Evolutionary conservation across 1,140 invertebrate genomes (phyloP), one percentile per base, ranked within the genome.

Genomic region (Hyphantria cunea): DNA sequence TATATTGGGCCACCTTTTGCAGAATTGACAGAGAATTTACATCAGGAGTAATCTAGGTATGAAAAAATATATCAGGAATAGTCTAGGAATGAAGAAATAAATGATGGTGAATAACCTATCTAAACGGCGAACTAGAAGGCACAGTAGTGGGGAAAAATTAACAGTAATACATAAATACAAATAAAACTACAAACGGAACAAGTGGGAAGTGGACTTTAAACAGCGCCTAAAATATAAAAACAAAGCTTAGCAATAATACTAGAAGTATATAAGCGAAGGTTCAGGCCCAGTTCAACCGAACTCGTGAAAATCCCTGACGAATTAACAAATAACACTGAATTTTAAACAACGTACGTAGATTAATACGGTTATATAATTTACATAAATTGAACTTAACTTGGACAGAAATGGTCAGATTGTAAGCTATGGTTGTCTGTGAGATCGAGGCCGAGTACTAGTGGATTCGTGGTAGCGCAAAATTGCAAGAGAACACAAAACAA

Each of bases 91-190:
- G n/a, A 6, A 32, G 17, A 59, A 39, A 44, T 50, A 55, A 66
- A 44, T 58, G 49, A 58, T 31, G 55, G 13, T 37, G 55, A 58
- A 33, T 58, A 58, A 58, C 34, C 33, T 85, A 86, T 80, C 74
- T 86, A 81, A 65, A 78, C 70, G 76, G 72, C 74, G 79, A 81
- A 81, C 80, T 88, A 88, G 84, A 89, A 89, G 86, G 86, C 84
- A 89, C 86, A 86, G 82, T 87, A 84, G 78, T 86, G 72, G 53
- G 47, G 74, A 5, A 76, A n/a, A 82, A 84, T 68, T 66, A 79
- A 72, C 60, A 67, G 66, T 67, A 60, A 64, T 33, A 58, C 25
- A 47, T 55, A 56, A 41, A 25, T 45, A 13, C 41, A 56, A 56
- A 45, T 14, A 12, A 55, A 55, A 34, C 14, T 49, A 39, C 44